Conservation (phyloP, 1,140 invertebrate genomes). For the Pygmarrhopalites habei region DNA sequence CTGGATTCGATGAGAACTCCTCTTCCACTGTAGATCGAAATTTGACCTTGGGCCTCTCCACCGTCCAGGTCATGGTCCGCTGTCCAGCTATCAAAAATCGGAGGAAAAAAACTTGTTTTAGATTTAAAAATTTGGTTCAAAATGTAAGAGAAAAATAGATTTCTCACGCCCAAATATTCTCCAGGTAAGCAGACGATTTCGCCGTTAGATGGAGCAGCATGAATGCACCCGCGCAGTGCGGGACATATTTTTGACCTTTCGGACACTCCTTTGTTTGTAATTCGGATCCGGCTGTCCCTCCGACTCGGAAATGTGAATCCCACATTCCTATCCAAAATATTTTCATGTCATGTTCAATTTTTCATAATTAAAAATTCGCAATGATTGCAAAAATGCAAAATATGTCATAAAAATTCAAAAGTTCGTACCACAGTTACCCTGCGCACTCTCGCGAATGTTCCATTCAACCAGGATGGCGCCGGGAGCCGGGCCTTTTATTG, state of each 20-base stretch:
- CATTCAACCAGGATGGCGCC: slow-evolving; percentile 34
- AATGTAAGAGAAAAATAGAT: no score
- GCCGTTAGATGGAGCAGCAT: slow-evolving; percentile 31
- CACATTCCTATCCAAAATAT: slow-evolving; percentile 28
- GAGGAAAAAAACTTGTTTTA: no score
- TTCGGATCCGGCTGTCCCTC: slow-evolving; percentile 26
- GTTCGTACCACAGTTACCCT: slow-evolving; percentile 11
- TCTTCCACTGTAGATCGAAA: slow-evolving; percentile 28
- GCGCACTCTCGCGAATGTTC: slow-evolving; percentile 19
- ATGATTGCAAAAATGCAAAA: no score
- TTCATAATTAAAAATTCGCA: no score
- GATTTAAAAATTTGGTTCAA: no score
- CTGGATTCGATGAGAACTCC: slow-evolving; percentile 31
- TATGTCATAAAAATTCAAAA: no score
- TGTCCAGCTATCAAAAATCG: no score
- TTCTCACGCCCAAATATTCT: slow-evolving; percentile 39
- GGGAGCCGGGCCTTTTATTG: slow-evolving; percentile 26
- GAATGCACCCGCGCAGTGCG: slow-evolving; percentile 24
- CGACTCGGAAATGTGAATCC: slow-evolving; percentile 34
- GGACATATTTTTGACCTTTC: slow-evolving; percentile 5
- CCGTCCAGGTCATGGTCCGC: slow-evolving; percentile 36
- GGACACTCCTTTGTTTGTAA: slow-evolving; percentile 21
- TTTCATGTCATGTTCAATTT: no score
- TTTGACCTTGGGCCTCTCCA: slow-evolving; percentile 25
- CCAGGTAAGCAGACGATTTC: slow-evolving; percentile 18